These are phyloP conservation scores for Rhinella marina DNA, from an alignment of 2,797 vertebrate species.

Conservation along the genomic window DNA sequence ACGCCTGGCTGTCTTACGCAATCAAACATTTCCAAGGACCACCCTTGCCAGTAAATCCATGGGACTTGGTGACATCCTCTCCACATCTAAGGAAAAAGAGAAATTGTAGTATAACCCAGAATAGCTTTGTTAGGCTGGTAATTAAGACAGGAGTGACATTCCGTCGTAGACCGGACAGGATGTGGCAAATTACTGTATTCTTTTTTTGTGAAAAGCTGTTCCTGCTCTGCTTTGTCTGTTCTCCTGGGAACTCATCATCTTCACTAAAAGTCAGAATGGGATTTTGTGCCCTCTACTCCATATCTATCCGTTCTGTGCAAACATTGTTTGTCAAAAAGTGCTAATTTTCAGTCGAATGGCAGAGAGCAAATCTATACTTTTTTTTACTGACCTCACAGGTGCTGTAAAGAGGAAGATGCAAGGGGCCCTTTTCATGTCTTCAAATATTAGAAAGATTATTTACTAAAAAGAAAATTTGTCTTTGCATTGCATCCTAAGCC, in stretches of 20 bases:
- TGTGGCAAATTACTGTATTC: slow-evolving; percentile 87
- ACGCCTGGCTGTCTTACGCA: background rate
- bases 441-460: slow-evolving; percentile 67
- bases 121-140: slow-evolving; percentile 86
- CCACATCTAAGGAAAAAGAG: slow-evolving; percentile 58
- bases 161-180: slow-evolving; percentile 81
- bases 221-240: slow-evolving; percentile 81
- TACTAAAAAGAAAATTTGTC: slow-evolving; percentile 68
- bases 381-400: slow-evolving; percentile 45
- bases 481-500: slow-evolving; percentile 65
- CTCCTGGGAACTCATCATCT: slow-evolving; percentile 92
- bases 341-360: slow-evolving; percentile 68
- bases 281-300: slow-evolving; percentile 89
- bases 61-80: slow-evolving; percentile 65
- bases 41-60: slow-evolving; percentile 52
- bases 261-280: slow-evolving; percentile 95
- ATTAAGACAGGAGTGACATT: slow-evolving; percentile 90
- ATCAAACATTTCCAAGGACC: background rate
- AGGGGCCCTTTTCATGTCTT: slow-evolving; percentile 50
- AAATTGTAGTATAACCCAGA: slow-evolving; percentile 73
- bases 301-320: slow-evolving; percentile 75
- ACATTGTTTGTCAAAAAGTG: slow-evolving; percentile 69
- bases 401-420: slow-evolving; percentile 56
- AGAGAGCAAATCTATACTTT: slow-evolving; percentile 66
- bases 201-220: slow-evolving; percentile 87